phyloP scores from a whole-genome alignment of 2,113 vertebrate species.

The Pardalotus punctatus region DNA sequence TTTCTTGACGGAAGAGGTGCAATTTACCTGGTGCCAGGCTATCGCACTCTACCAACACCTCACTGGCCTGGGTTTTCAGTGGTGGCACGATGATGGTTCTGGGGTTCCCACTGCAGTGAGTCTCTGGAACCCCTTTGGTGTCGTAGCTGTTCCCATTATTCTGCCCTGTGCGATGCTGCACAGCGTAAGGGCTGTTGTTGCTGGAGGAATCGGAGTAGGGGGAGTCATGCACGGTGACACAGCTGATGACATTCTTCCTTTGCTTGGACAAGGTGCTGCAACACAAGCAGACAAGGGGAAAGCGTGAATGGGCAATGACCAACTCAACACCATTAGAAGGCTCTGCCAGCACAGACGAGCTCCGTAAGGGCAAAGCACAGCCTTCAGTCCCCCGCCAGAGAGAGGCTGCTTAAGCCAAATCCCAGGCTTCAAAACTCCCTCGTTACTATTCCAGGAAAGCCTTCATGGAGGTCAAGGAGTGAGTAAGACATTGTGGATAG shows the following conservation, averaged over 20 bases:
- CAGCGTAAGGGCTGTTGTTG: conserved; percentile 90
- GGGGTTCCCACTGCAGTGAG: conserved; percentile 85
- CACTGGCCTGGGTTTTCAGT: conserved; percentile 89
- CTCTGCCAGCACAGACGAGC: accelerated
- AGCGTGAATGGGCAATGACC: neutral
- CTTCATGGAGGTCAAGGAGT: conserved; percentile 40
- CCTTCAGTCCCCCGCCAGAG: neutral
- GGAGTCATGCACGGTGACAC: conserved; percentile 97
- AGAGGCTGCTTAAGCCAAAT: conserved; percentile 3
- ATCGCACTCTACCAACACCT: conserved; percentile 87
- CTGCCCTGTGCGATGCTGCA: conserved; percentile 78
- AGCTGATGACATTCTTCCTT: conserved; percentile 98
- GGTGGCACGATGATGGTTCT: conserved; percentile 97
- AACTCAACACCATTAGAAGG: accelerated
- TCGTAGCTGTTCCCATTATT: conserved; percentile 79
- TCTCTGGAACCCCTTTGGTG: conserved; percentile 85
- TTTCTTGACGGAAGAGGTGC: conserved; percentile 51
- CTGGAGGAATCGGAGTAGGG: conserved; percentile 93
- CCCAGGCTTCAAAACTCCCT: neutral
- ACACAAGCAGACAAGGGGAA: neutral
- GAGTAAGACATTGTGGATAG: conserved; percentile 33
- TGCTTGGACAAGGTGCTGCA: conserved; percentile 92
- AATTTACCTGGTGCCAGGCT: conserved; percentile 87
- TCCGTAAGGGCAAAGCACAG: neutral
- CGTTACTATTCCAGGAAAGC: conserved; percentile 51